phyloP scores from a whole-genome alignment of 2,797 vertebrate species.

The Anomalospiza imberbis region DNA sequence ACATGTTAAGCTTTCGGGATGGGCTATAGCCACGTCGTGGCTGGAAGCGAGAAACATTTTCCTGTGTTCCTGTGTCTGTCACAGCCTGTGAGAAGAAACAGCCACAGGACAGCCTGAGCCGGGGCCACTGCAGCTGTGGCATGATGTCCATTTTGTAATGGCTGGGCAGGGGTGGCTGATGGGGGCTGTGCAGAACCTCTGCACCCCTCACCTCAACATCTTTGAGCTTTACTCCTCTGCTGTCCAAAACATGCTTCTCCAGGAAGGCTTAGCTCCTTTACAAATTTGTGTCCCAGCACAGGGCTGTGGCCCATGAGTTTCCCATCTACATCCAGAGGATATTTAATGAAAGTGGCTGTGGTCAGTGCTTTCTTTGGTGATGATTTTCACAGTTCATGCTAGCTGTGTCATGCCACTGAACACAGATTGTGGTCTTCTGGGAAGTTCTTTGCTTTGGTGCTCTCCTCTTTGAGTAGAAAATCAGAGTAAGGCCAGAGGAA shows the following conservation, averaged over 20 bases:
- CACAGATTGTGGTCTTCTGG: not conserved
- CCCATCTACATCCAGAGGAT: not conserved
- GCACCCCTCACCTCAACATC: not conserved
- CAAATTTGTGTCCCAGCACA: not conserved
- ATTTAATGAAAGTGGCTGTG: not conserved
- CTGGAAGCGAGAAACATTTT: constrained; percentile 34
- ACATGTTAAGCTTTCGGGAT: constrained; percentile 7
- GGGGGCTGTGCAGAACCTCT: not conserved
- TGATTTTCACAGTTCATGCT: not conserved
- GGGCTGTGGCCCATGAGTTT: not conserved
- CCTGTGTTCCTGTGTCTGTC: not conserved
- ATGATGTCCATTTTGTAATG: not conserved
- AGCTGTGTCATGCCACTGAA: fast-evolving
- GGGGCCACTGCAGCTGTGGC: not conserved
- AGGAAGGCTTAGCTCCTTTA: not conserved
- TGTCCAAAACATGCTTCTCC: not conserved
- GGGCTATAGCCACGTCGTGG: not conserved
- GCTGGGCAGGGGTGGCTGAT: not conserved
- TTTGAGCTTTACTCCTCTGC: not conserved
- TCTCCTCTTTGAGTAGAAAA: not conserved
- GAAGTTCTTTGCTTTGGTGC: not conserved
- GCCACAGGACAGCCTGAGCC: not conserved
- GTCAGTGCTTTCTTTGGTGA: not conserved
- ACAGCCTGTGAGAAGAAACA: not conserved
- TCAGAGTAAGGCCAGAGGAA: not conserved